Conservation (phyloP, 2,113 vertebrate species). For the Taurulus bubalis region DNA sequence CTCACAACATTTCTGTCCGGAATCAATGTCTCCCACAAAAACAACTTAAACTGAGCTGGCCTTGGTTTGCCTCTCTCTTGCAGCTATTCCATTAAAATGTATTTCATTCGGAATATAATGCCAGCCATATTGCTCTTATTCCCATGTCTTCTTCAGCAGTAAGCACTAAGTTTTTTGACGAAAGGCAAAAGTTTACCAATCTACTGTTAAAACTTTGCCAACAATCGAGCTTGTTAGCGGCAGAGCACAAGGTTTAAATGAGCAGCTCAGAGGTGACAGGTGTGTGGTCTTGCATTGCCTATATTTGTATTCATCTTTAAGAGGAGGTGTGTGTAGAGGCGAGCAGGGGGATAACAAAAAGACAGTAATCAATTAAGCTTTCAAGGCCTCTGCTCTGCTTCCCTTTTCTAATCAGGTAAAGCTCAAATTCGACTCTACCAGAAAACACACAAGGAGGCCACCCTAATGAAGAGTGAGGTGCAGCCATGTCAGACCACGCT, state of each 20-base stretch:
- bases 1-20: slow-evolving; percentile 34
- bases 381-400: slow-evolving; percentile 66
- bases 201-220: slow-evolving; percentile 49
- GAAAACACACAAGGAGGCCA: slow-evolving; percentile 50
- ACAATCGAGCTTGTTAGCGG: slow-evolving; percentile 67
- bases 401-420: slow-evolving; percentile 71
- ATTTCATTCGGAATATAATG: slow-evolving; percentile 53
- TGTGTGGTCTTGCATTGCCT: slow-evolving; percentile 66
- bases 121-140: slow-evolving; percentile 25
- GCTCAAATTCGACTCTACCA: slow-evolving; percentile 61
- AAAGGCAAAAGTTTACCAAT: slow-evolving; percentile 61
- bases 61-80: slow-evolving; percentile 26
- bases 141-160: slow-evolving; percentile 24
- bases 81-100: slow-evolving; percentile 43
- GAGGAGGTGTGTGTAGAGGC: slow-evolving; percentile 44
- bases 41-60: slow-evolving; percentile 41
- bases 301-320: slow-evolving; percentile 80
- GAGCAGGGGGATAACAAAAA: slow-evolving; percentile 51
- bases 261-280: slow-evolving; percentile 76
- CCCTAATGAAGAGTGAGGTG: slow-evolving; percentile 60
- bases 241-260: slow-evolving; percentile 65
- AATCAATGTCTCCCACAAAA: slow-evolving; percentile 49
- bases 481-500: slow-evolving; percentile 38
- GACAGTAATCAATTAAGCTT: slow-evolving; percentile 79
- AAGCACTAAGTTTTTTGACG: slow-evolving; percentile 26